phyloP scores from a whole-genome alignment of 2,113 vertebrate species.

The Actenoides hombroni region DNA sequence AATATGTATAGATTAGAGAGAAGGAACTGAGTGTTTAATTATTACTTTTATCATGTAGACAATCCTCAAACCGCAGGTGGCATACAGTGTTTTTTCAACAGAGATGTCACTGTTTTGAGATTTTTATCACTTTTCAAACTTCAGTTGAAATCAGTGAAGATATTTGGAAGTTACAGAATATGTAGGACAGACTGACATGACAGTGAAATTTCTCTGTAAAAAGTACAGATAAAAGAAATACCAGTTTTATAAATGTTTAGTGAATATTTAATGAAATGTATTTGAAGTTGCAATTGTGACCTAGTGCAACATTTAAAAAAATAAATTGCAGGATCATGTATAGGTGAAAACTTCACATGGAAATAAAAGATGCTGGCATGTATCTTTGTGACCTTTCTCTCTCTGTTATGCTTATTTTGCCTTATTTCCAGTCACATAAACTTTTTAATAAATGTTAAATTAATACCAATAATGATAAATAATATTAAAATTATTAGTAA shows the following conservation, averaged over 20 bases:
- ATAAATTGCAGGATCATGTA: background rate
- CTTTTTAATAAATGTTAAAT: background rate
- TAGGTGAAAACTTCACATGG: background rate
- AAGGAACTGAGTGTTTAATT: background rate
- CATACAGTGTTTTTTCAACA: background rate
- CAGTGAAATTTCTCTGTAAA: background rate
- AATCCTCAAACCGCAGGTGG: background rate
- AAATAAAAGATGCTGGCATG: background rate
- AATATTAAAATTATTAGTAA: background rate
- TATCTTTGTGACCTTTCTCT: background rate
- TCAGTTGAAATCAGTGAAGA: background rate
- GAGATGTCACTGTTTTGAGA: background rate
- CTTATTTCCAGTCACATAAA: background rate
- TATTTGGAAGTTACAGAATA: background rate
- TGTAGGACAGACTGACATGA: background rate
- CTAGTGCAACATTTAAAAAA: background rate
- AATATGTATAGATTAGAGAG: background rate
- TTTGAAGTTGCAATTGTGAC: background rate
- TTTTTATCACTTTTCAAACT: background rate
- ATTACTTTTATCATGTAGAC: background rate
- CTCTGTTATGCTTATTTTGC: background rate
- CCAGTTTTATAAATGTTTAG: background rate
- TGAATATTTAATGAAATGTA: background rate
- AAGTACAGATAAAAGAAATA: background rate
- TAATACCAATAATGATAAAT: background rate